Percentiles rank a stretch among this genome's conserved stretches.
Evolutionary conservation across 2,888 invertebrate genomes (phyloP).

Genomic region (Acrocyrtus sp.): DNA sequence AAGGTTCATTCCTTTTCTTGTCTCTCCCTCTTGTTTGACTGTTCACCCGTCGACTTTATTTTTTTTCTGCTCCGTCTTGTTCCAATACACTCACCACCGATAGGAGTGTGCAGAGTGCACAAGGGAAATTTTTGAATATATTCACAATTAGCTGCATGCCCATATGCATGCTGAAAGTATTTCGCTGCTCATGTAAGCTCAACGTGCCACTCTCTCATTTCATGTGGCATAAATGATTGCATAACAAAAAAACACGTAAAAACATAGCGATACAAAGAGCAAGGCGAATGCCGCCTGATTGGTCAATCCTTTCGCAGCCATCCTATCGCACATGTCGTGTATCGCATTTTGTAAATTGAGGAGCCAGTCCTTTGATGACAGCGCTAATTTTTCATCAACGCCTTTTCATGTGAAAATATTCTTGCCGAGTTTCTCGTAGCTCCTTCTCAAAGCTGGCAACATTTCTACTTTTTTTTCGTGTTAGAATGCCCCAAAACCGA

Average conservation of each 20-base stretch:
- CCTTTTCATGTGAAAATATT: too few species aligned
- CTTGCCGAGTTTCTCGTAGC: background rate
- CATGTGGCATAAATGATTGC: background rate
- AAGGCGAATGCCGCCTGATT: conserved; percentile 9
- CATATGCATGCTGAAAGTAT: too few species aligned
- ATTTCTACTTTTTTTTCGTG: background rate
- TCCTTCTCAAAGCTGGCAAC: background rate
- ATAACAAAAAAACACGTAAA: background rate
- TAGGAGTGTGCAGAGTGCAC: too few species aligned
- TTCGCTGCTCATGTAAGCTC: background rate
- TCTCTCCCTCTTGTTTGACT: background rate
- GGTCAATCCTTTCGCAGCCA: background rate
- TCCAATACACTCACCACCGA: too few species aligned
- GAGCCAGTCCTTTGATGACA: conserved; percentile 51
- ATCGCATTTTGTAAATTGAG: conserved; percentile 23
- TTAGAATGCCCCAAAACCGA: conserved; percentile 14
- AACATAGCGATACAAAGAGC: background rate
- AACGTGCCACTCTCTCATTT: conserved; percentile 7
- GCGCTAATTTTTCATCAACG: conserved; percentile 59
- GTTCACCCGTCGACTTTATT: conserved; percentile 13
- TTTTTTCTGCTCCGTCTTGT: too few species aligned
- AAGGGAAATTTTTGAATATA: conserved; percentile 32
- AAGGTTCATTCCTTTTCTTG: background rate
- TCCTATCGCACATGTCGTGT: conserved; percentile 18
- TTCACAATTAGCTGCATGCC: conserved; percentile 37